Conservation (phyloP, 2,113 vertebrate species). For the Scopus umbretta region DNA sequence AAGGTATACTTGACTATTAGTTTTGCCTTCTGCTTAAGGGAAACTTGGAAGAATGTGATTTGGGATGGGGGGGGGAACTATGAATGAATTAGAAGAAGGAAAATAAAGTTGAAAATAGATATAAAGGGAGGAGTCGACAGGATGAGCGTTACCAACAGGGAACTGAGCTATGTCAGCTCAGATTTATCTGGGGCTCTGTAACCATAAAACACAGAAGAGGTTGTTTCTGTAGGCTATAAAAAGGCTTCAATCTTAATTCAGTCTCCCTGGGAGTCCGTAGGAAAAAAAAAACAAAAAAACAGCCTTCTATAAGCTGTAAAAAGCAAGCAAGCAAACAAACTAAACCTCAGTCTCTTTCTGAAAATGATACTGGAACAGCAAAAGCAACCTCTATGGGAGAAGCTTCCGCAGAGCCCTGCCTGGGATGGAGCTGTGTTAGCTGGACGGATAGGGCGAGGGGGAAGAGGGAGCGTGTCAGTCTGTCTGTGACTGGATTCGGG, state of each 20-base stretch:
- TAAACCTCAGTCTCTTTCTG: background rate
- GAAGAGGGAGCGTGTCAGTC: rapidly evolving
- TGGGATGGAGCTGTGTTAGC: background rate
- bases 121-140: background rate
- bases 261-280: background rate
- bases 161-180: background rate
- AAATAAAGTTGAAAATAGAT: background rate
- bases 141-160: background rate
- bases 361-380: background rate
- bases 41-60: background rate
- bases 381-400: background rate
- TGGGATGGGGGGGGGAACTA: rapidly evolving
- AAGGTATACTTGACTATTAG: background rate
- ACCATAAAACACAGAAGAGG: background rate
- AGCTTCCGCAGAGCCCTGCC: background rate
- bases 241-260: background rate
- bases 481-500: rapidly evolving
- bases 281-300: too few species aligned
- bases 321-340: background rate
- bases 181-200: background rate
- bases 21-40: background rate
- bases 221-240: background rate
- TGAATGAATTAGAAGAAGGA: background rate
- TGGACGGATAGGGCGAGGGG: rapidly evolving
- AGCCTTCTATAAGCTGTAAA: background rate